These are phyloP conservation scores for Crocidura indochinensis DNA, from an alignment of 2,797 vertebrate species.

Conservation along the genomic window DNA sequence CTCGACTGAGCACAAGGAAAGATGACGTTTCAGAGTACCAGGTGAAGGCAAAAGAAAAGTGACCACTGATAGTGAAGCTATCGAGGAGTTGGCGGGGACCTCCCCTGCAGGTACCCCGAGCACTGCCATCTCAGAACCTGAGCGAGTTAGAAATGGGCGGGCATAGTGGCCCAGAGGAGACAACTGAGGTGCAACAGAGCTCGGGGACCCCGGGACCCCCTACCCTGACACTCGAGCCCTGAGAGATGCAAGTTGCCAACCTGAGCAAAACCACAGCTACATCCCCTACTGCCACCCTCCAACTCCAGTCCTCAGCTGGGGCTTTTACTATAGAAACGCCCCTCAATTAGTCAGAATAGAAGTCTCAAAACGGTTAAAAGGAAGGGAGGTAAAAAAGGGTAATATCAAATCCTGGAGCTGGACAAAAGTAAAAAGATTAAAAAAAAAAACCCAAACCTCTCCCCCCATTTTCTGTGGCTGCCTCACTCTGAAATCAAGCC, in stretches of 20 bases:
- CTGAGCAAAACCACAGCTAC: constrained; percentile 66
- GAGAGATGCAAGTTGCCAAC: constrained; percentile 29
- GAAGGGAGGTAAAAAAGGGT: not conserved
- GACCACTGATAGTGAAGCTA: constrained; percentile 91
- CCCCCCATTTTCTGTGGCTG: constrained; percentile 15
- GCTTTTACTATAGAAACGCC: not conserved
- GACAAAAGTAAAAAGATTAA: constrained; percentile 65
- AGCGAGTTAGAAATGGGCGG: constrained; percentile 28
- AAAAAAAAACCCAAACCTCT: not conserved
- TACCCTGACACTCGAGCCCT: constrained; percentile 68
- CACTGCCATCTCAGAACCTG: constrained; percentile 67
- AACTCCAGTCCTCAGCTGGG: not conserved
- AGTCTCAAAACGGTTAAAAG: not conserved
- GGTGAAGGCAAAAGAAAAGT: constrained; percentile 89
- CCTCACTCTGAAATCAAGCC: not conserved
- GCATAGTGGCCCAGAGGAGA: constrained; percentile 48
- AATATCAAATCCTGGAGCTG: constrained; percentile 30
- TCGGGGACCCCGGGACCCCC: constrained; percentile 53
- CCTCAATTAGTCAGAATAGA: not conserved
- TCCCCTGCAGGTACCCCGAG: constrained; percentile 35
- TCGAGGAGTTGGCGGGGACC: constrained; percentile 87
- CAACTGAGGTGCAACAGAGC: constrained; percentile 68
- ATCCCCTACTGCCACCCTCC: not conserved
- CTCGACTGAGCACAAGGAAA: constrained; percentile 85
- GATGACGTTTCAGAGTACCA: constrained; percentile 83